These are phyloP conservation scores for Phaethon lepturus DNA, from an alignment of 2,113 vertebrate genomes.

Conservation along the genomic window DNA sequence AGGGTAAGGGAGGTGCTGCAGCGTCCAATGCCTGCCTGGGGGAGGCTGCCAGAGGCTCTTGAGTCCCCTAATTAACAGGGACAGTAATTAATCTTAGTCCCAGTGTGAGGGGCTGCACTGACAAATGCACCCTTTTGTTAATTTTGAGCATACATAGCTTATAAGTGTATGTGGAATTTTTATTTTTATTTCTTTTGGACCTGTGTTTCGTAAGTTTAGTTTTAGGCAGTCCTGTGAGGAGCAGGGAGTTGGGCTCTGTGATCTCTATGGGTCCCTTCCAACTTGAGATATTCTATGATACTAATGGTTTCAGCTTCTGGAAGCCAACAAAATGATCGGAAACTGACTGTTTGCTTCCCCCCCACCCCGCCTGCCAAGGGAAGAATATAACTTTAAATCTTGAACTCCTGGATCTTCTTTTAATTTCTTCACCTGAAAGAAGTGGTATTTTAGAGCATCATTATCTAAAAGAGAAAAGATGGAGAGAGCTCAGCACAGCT, in stretches of 20 bases:
- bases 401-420: background rate
- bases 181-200: background rate
- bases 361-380: no score
- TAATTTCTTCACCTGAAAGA: background rate
- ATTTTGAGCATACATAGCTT: background rate
- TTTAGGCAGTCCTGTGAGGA: no score
- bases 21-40: background rate
- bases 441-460: accelerated
- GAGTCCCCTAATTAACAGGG: background rate
- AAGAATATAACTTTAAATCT: background rate
- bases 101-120: background rate
- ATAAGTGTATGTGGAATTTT: background rate
- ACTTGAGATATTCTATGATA: no score
- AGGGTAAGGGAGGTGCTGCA: background rate
- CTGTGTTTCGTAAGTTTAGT: background rate
- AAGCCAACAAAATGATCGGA: background rate
- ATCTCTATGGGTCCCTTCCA: no score
- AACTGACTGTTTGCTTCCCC: background rate
- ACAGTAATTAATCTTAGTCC: background rate
- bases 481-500: background rate
- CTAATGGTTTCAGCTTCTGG: background rate
- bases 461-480: background rate
- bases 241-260: no score
- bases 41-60: background rate
- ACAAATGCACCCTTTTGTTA: background rate